Base-by-base conservation (phyloP, 2,888 invertebrate genomes). In the Polyploca ridens region DNA sequence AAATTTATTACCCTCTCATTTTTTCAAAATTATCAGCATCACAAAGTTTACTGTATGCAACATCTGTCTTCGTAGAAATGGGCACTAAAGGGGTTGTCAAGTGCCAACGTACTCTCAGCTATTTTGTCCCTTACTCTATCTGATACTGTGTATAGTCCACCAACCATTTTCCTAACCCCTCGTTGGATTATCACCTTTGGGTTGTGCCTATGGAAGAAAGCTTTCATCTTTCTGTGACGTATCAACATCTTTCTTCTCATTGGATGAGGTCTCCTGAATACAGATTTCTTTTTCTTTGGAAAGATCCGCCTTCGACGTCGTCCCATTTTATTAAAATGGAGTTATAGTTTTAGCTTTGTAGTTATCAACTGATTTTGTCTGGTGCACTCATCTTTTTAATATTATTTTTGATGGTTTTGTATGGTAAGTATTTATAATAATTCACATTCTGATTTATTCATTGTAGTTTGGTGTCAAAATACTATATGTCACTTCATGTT, bases 61-160 rank as follows among this genome's bases (percentile, higher is more conserved):
- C 90, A 91, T 11, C 88, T 77, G 64, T 90, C 90, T 78, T 86
- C 84, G 33, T 91, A 91, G 61, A 91, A 90, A n/a, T 88, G 89
- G 0, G 82, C 83, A 66, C 84, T 85, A 58, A 91, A 90, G 0
- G 90, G 89, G 19, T 90, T 90, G 57, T 90, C 86, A 41, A 90
- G 63, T 0, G 86, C 86, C 70, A 90, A 49, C 0, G 89, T 88
- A 46, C 86, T 90, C 41, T 89, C 89, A 0, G 89, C 88, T 64
- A 90, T 83, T 64, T 87, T 90, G 58, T 90, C 90, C n/a, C 86
- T 74, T 0, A 90, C 84, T 75, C 76, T 88, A 63, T 90, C 89
- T 0, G 90, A 88, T 2, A 89, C 87, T 14, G 77, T 86, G 69
- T 90, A 89, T 7, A 90, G 82, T 0, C 85, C 79, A 3, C 87